Percentiles rank a stretch among this genome's conserved stretches.
Evolutionary conservation across 1,140 invertebrate species (phyloP).

Genomic region (Drosophila prosaltans): DNA sequence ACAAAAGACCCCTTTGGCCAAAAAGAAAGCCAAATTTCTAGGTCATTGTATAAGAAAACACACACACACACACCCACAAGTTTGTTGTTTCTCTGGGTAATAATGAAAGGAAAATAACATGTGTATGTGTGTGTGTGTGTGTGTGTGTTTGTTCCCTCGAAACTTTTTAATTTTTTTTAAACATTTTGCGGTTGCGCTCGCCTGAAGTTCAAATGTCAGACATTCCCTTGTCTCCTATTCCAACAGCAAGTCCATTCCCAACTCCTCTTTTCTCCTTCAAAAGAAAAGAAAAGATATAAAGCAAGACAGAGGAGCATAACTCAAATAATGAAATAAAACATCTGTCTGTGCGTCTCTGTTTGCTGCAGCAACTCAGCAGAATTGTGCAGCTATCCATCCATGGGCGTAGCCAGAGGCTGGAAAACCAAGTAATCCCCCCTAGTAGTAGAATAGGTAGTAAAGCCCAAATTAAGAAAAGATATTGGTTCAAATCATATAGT

Average conservation of each 20-base stretch:
- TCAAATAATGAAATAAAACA: slow-evolving; percentile 72
- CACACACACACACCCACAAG: slow-evolving; percentile 35
- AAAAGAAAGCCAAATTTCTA: slow-evolving; percentile 74
- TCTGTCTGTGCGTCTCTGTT: slow-evolving; percentile 44
- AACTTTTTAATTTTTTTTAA: slow-evolving; percentile 9
- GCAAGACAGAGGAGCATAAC: slow-evolving; percentile 45
- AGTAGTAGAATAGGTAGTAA: too few relatives aligned
- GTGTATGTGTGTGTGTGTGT: slow-evolving; percentile 61
- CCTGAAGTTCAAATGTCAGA: slow-evolving; percentile 73
- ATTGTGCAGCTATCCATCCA: background rate
- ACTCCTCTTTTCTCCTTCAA: background rate
- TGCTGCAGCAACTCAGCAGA: slow-evolving; percentile 32
- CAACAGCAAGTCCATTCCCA: background rate
- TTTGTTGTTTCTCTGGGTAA: slow-evolving; percentile 28
- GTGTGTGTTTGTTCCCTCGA: slow-evolving; percentile 2
- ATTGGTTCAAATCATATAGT: too few relatives aligned
- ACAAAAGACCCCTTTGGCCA: slow-evolving; percentile 31
- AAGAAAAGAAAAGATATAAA: slow-evolving; percentile 8
- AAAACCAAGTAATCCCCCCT: too few relatives aligned
- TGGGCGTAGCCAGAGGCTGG: background rate
- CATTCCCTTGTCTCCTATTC: slow-evolving; percentile 9
- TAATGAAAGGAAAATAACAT: slow-evolving; percentile 38
- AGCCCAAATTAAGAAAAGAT: too few relatives aligned
- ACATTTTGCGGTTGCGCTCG: slow-evolving; percentile 61
- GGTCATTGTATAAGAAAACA: slow-evolving; percentile 63